Evolutionary conservation across 2,888 invertebrate species (phyloP).

Genomic region (Cryptophagus acutangulus): DNA sequence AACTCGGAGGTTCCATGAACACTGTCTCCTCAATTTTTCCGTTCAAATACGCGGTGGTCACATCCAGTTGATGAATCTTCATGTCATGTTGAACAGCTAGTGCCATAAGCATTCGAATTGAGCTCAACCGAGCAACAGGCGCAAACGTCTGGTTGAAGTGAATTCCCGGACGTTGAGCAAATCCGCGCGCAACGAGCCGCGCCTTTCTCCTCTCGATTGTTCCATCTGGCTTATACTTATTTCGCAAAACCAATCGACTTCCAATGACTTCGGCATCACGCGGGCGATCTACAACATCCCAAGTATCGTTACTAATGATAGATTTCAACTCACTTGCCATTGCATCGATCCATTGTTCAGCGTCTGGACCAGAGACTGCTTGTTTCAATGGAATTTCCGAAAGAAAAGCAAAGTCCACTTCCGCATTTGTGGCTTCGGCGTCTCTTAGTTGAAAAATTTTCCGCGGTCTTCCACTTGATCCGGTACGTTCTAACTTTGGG

Average conservation of each 20-base stretch:
- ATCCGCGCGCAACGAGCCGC: constrained; percentile 32
- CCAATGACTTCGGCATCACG: constrained; percentile 19
- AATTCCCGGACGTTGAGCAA: constrained; percentile 28
- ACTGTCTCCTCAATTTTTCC: constrained; percentile 22
- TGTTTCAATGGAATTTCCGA: too few relatives aligned
- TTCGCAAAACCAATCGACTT: constrained; percentile 24
- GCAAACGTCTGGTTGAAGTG: constrained; percentile 32
- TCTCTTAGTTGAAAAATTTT: too few relatives aligned
- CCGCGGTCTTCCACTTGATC: too few relatives aligned
- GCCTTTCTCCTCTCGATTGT: constrained; percentile 26
- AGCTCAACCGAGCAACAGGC: constrained; percentile 27
- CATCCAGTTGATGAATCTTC: constrained; percentile 23
- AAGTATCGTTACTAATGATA: constrained; percentile 25
- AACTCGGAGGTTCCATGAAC: constrained; percentile 21
- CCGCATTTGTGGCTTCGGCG: too few relatives aligned
- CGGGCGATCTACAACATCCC: constrained; percentile 24
- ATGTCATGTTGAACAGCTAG: constrained; percentile 22
- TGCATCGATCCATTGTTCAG: constrained; percentile 22
- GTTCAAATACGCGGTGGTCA: constrained; percentile 22
- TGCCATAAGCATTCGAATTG: constrained; percentile 27
- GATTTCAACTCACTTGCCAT: constrained; percentile 21
- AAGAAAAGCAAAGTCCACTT: too few relatives aligned
- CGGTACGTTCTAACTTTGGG: too few relatives aligned
- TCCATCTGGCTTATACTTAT: constrained; percentile 24
- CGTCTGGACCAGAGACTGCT: constrained; percentile 13